A percentile compares a stretch with the other conserved stretches of the same genome.
Conservation (phyloP, 2,113 vertebrate species). For the Microtus pennsylvanicus region DNA sequence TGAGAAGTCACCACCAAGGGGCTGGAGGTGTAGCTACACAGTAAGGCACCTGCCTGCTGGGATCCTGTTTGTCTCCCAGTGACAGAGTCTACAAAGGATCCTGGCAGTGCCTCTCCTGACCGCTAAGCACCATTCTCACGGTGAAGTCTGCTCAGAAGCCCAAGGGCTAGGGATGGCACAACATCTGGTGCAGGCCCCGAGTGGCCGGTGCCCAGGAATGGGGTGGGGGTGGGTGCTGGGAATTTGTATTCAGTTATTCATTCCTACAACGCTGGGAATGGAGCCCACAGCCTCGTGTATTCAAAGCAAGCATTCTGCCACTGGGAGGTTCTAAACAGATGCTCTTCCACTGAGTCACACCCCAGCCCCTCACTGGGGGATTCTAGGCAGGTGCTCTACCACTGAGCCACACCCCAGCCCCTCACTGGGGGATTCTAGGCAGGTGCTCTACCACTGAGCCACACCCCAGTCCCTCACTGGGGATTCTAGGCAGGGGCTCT, state of each 20-base stretch:
- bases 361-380: background rate
- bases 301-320: background rate
- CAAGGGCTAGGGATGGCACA: background rate
- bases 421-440: background rate
- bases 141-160: background rate
- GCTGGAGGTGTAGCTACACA: background rate
- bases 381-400: too few species aligned
- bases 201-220: background rate
- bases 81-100: background rate
- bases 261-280: background rate
- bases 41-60: too few species aligned
- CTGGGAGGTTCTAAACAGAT: background rate
- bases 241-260: background rate
- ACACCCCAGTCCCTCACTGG: background rate
- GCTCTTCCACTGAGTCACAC: too few species aligned
- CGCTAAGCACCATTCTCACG: background rate
- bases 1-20: background rate
- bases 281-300: background rate
- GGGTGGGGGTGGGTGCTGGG: too few species aligned
- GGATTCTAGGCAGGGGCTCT: too few species aligned
- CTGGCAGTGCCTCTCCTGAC: background rate
- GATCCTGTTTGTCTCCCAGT: background rate
- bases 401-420: background rate
- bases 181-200: background rate
- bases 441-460: background rate